Conservation (phyloP, 92 coral and sea anemone species). For the Virgularia gustaviana region DNA sequence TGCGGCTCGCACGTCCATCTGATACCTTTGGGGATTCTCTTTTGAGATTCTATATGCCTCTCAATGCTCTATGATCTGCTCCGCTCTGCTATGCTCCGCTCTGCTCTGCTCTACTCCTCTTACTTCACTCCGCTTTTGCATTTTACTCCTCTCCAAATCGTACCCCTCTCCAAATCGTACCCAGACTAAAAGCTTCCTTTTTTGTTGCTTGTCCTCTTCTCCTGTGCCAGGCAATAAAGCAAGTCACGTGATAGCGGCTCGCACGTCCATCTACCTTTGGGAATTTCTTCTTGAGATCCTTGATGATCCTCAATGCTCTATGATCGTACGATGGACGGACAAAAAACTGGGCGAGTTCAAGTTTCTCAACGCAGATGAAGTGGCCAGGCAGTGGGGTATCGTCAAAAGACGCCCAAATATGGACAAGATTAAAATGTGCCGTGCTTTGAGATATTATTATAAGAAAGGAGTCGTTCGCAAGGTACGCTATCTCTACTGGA, state of each 20-base stretch:
- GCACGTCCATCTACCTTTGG: slow-evolving; percentile 92
- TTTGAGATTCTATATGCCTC: too few species aligned
- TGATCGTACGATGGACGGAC: slow-evolving; percentile 86
- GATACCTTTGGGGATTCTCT: slow-evolving; percentile 91
- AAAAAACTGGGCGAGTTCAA: slow-evolving; percentile 86
- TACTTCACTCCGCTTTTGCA: too few species aligned
- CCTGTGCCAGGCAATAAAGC: background rate
- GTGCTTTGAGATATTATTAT: slow-evolving; percentile 88
- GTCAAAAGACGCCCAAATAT: slow-evolving; percentile 90
- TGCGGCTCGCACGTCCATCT: slow-evolving; percentile 71
- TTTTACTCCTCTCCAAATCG: too few species aligned
- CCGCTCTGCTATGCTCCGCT: too few species aligned
- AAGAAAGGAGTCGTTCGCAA: slow-evolving; percentile 22
- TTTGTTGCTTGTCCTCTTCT: too few species aligned
- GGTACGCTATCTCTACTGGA: too few species aligned
- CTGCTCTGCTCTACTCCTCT: too few species aligned
- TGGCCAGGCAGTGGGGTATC: slow-evolving; percentile 94
- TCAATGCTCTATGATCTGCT: too few species aligned
- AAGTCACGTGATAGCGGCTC: slow-evolving; percentile 31
- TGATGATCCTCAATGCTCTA: slow-evolving; percentile 77
- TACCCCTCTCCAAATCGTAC: too few species aligned
- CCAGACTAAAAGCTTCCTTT: too few species aligned
- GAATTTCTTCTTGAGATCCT: slow-evolving; percentile 87
- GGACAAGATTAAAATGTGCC: slow-evolving; percentile 86
- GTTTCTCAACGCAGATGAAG: slow-evolving; percentile 84